Evolutionary conservation across 2,888 invertebrate species (phyloP).

Genomic region (Magallana nippona): DNA sequence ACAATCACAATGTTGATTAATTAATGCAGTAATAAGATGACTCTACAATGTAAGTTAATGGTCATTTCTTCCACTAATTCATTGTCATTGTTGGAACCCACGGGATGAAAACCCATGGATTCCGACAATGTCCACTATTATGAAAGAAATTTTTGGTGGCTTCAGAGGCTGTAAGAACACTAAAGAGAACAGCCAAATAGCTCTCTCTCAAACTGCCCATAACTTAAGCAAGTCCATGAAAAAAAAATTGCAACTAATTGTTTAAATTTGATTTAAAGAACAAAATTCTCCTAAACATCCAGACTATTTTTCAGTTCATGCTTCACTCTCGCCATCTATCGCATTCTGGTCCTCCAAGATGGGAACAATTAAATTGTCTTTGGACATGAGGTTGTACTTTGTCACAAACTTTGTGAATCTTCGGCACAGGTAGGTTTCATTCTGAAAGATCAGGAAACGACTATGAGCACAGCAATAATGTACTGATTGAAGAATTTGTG

Average conservation of each 20-base stretch:
- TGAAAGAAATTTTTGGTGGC: too few relatives aligned
- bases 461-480: neutral
- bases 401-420: conserved; percentile 98
- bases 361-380: conserved; percentile 98
- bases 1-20: too few relatives aligned
- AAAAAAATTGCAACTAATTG: neutral
- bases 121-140: too few relatives aligned
- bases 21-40: too few relatives aligned
- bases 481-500: neutral
- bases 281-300: too few relatives aligned
- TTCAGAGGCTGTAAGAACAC: too few relatives aligned
- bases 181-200: too few relatives aligned
- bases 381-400: conserved; percentile 98
- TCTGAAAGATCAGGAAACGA: conserved; percentile 80
- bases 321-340: conserved; percentile 70
- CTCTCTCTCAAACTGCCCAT: too few relatives aligned
- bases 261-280: neutral
- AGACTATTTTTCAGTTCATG: conserved; percentile 47
- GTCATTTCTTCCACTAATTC: too few relatives aligned
- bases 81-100: too few relatives aligned
- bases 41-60: too few relatives aligned
- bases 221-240: neutral
- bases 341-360: conserved; percentile 84
- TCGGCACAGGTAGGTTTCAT: conserved; percentile 95
- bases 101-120: too few relatives aligned